Evolutionary conservation across 2,888 invertebrate species (phyloP), one percentile per base, ranked within the genome.

Genomic region (Thereva unica): DNA sequence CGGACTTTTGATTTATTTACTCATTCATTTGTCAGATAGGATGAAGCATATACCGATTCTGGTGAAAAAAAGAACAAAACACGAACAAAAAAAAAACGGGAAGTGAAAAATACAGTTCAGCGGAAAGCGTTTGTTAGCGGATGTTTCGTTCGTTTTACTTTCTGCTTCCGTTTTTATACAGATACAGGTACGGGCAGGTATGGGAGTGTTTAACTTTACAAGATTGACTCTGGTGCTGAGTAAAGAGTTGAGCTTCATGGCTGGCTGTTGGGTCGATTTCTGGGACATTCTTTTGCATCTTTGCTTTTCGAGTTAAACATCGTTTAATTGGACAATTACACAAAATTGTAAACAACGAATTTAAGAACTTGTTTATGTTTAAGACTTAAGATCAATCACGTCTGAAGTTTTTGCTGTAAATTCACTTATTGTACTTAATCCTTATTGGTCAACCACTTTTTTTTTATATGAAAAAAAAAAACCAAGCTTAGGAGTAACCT

Each of bases 1-100:
- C 71, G 73, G 70, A 69, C 71, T 74, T 74, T 74, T 74, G 74
- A 74, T 74, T 74, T 74, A 74, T 73, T 74, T 72, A 74, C 73
- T 72, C 71, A 73, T 71, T 71, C 72, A 73, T 73, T 73, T 73
- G 73, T 72, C 73, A 72, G 71, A 67, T 69, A 68, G 67, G 64
- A 67, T 64, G 57, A 65, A 54, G 34, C 44, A 50, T 50, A 61
- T 35, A 61, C 50, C 61, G 61, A 50, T 40, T 10, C 50, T 38
- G 61, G 23, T 23, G 23, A 23, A 23, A 23, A 23, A 23, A 23
- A 23, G 23, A 23, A 23, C 23, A 23, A 50, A 61, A 50, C 40
- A 38, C 5, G 52, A 53, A 52, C 53, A 38, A 34, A 52, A 57
- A 52, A 57, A 56, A 56, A 66, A 57, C 52, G 66, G 66, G 56